Evolutionary conservation across 2,797 vertebrate genomes (phyloP).

Genomic region (Coluber constrictor): DNA sequence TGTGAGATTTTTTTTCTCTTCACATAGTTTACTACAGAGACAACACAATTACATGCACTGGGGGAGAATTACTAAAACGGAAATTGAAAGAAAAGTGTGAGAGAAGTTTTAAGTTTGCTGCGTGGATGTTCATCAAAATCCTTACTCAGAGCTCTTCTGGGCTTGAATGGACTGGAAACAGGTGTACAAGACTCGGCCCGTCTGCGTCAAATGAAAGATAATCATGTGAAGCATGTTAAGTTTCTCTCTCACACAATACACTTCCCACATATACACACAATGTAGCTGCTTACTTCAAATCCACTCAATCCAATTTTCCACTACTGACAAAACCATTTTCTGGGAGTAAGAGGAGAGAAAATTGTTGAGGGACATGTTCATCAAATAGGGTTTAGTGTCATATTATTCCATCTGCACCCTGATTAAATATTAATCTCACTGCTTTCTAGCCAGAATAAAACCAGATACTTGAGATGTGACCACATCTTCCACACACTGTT

Average conservation of each 20-base stretch:
- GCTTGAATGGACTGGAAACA: conserved; percentile 95
- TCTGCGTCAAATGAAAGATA: conserved; percentile 65
- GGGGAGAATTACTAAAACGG: neutral
- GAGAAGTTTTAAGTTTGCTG: neutral
- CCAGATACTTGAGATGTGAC: neutral
- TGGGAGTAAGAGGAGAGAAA: neutral
- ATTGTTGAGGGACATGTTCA: neutral
- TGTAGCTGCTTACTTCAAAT: neutral
- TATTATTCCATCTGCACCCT: neutral
- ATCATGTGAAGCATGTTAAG: neutral
- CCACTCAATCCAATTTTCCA: neutral
- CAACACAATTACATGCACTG: neutral
- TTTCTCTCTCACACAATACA: neutral
- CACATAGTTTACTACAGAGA: neutral
- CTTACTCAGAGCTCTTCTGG: conserved; percentile 94
- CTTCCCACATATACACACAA: neutral
- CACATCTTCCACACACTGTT: neutral
- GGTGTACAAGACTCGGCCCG: conserved; percentile 93
- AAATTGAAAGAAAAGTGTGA: neutral
- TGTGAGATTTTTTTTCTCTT: neutral
- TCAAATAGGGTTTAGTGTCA: neutral
- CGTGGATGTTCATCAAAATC: conserved; percentile 32
- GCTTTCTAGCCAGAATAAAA: neutral
- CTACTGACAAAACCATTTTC: neutral
- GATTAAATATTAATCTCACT: neutral